These are phyloP conservation scores for Stenchaetothrips biformis DNA, from an alignment of 2,888 invertebrate genomes.

Conservation along the genomic window DNA sequence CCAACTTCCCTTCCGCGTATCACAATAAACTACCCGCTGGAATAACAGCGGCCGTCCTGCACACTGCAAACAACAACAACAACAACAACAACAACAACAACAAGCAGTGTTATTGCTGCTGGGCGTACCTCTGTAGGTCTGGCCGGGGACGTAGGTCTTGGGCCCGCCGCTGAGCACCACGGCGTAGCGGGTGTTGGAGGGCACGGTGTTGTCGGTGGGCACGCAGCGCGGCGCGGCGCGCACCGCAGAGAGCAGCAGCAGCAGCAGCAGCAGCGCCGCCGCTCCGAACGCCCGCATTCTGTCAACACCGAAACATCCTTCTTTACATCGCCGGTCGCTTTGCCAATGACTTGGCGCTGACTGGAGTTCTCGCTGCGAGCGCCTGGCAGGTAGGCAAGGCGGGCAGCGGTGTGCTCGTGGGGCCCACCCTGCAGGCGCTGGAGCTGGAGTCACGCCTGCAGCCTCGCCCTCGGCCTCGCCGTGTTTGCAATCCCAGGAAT, in stretches of 20 bases:
- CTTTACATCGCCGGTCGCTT: too few species aligned
- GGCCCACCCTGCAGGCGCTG: background rate
- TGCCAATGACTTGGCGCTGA: too few species aligned
- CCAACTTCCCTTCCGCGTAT: too few species aligned
- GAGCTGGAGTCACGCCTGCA: too few species aligned
- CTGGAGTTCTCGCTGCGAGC: too few species aligned
- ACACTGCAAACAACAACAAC: too few species aligned
- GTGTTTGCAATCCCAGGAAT: background rate
- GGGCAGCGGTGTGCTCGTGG: background rate
- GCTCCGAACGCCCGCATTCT: conserved; percentile 3
- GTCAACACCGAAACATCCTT: too few species aligned
- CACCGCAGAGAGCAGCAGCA: background rate
- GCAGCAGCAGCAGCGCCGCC: background rate
- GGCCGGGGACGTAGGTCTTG: conserved; percentile 3
- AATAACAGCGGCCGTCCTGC: too few species aligned
- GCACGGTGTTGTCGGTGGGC: background rate
- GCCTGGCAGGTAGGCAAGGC: background rate
- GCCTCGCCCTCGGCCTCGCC: too few species aligned
- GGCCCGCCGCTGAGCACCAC: conserved; percentile 8
- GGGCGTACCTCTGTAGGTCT: conserved; percentile 13
- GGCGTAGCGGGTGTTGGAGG: background rate
- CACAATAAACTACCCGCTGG: too few species aligned
- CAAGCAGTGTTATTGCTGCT: too few species aligned
- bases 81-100: too few species aligned
- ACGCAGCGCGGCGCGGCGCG: background rate